phyloP scores from a whole-genome alignment of 2,888 invertebrate genomes.

The Cryptocheilus praepositus region DNA sequence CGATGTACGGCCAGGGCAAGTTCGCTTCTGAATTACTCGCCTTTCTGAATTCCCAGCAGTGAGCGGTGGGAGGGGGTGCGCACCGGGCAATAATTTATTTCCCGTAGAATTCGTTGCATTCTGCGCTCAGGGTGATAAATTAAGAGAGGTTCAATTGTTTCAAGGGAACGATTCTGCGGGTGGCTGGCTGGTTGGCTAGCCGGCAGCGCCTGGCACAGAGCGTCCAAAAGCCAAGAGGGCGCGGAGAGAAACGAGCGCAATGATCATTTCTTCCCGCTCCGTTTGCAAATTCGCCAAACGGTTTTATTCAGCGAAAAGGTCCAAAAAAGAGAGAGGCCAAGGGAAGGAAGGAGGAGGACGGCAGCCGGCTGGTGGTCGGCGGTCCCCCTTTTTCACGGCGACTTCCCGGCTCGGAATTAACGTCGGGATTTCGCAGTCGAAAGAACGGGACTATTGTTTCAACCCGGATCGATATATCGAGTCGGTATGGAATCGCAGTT shows the following conservation, averaged over 20 bases:
- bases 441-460: no score
- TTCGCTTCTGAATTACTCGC: conserved; percentile 53
- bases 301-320: conserved; percentile 17
- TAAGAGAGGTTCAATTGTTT: conserved; percentile 64
- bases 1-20: conserved; percentile 24
- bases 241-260: conserved; percentile 6
- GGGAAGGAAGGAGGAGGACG: background rate
- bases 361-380: background rate
- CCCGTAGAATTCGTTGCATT: conserved; percentile 62
- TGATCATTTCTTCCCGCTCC: conserved; percentile 11
- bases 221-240: conserved; percentile 28
- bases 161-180: conserved; percentile 53
- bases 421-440: conserved; percentile 9
- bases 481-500: background rate
- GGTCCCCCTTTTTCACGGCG: conserved; percentile 1
- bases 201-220: conserved; percentile 16
- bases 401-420: conserved; percentile 27
- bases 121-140: conserved; percentile 60
- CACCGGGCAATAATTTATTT: conserved; percentile 60
- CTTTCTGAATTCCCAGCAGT: conserved; percentile 46
- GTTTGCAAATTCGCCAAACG: conserved; percentile 44
- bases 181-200: conserved; percentile 21
- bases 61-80: conserved; percentile 4
- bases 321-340: conserved; percentile 5
- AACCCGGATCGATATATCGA: no score